Evolutionary conservation across 2,797 vertebrate genomes (phyloP).

Genomic region (Balearica regulorum): DNA sequence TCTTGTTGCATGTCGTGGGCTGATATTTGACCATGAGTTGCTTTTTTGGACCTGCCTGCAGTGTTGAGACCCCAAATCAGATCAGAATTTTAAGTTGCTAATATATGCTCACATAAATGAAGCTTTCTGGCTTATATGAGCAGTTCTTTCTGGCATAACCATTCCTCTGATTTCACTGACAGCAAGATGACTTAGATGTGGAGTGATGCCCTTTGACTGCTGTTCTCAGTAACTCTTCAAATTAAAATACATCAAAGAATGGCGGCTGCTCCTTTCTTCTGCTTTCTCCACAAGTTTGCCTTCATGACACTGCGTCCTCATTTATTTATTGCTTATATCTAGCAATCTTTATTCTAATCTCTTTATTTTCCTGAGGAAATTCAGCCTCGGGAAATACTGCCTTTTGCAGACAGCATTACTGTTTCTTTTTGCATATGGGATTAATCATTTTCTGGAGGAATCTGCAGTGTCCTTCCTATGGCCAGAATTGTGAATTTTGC

Average conservation of each 20-base stretch:
- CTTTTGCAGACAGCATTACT: background rate
- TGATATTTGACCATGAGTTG: background rate
- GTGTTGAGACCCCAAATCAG: background rate
- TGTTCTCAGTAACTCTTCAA: constrained; percentile 23
- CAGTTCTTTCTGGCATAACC: background rate
- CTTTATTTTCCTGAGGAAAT: background rate
- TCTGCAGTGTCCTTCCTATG: background rate
- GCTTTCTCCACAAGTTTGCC: background rate
- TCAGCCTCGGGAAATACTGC: background rate
- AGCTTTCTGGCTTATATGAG: background rate
- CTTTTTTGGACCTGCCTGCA: background rate
- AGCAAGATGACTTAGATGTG: background rate
- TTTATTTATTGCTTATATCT: background rate
- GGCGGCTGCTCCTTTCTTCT: background rate
- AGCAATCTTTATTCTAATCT: background rate
- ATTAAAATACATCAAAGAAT: constrained; percentile 27
- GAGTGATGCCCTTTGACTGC: constrained; percentile 4
- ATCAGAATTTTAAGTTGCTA: background rate
- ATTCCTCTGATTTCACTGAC: background rate
- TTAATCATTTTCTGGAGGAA: background rate
- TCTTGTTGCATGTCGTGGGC: background rate
- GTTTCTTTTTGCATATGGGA: background rate
- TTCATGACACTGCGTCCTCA: background rate
- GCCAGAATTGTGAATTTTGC: background rate
- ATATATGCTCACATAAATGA: background rate